Percentiles rank a stretch among this genome's conserved stretches.
Evolutionary conservation across 1,140 invertebrate species (phyloP).

Genomic region (Leucophenga varia): DNA sequence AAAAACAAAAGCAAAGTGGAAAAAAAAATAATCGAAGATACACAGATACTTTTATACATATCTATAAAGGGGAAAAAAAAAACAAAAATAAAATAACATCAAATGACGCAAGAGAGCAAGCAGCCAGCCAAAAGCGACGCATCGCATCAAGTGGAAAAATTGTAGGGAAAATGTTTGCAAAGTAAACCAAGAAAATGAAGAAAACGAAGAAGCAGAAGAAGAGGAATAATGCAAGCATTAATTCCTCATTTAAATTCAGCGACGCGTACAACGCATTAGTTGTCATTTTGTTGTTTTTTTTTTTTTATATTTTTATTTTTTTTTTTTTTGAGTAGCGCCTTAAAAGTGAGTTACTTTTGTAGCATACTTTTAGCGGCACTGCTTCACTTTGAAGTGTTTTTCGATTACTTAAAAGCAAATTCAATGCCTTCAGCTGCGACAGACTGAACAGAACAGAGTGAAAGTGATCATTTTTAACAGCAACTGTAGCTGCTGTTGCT

Average conservation of each 20-base stretch:
- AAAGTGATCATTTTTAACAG: slow-evolving; percentile 35
- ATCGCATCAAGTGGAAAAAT: slow-evolving; percentile 16
- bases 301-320: background rate
- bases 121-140: slow-evolving; percentile 10
- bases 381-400: slow-evolving; percentile 39
- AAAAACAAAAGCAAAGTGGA: slow-evolving; percentile 15
- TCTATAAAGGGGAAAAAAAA: too few species aligned
- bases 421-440: slow-evolving; percentile 13
- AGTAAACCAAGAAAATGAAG: slow-evolving; percentile 17
- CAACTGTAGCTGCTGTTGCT: too few species aligned
- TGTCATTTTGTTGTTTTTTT: slow-evolving; percentile 20
- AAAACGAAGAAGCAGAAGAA: background rate
- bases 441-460: too few species aligned
- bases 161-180: slow-evolving; percentile 34
- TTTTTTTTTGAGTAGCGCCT: too few species aligned
- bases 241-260: slow-evolving; percentile 57
- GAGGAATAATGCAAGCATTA: slow-evolving; percentile 53
- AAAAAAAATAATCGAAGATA: background rate
- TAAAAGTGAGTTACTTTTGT: slow-evolving; percentile 16
- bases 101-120: too few species aligned
- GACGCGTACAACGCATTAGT: slow-evolving; percentile 55
- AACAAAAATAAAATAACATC: too few species aligned
- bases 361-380: slow-evolving; percentile 27
- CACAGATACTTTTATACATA: too few species aligned
- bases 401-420: slow-evolving; percentile 52